Evolutionary conservation across 2,888 invertebrate species (phyloP).

Genomic region (Synanthedon vespiformis): DNA sequence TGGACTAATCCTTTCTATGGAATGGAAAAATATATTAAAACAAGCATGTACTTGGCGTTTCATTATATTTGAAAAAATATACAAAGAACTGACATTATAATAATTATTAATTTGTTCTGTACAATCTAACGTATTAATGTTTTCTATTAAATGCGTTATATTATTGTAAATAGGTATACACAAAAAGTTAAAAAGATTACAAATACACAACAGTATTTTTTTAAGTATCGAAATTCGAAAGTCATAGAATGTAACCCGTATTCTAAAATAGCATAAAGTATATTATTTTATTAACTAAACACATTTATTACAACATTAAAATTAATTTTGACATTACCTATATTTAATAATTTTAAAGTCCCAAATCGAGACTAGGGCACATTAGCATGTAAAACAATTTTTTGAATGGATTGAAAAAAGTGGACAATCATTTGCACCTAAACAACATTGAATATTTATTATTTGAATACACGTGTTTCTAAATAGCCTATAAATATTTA

Average conservation of each 20-base stretch:
- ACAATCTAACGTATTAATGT: slow-evolving; percentile 46
- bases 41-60: slow-evolving; percentile 25
- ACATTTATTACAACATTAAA: slow-evolving; percentile 1
- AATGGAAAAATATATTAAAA: slow-evolving; percentile 5
- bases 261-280: slow-evolving; percentile 10
- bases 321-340: slow-evolving; percentile 7
- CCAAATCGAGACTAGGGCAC: slow-evolving; percentile 5
- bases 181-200: slow-evolving; percentile 7
- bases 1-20: no score
- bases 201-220: slow-evolving; percentile 10
- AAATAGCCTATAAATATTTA: no score
- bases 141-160: slow-evolving; percentile 59
- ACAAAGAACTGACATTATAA: slow-evolving; percentile 55
- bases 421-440: no score
- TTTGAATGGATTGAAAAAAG: no score
- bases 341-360: slow-evolving; percentile 4
- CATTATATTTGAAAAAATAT: slow-evolving; percentile 64
- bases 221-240: slow-evolving; percentile 7
- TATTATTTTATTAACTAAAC: slow-evolving; percentile 1
- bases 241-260: slow-evolving; percentile 27
- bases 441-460: no score
- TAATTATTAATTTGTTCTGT: slow-evolving; percentile 45
- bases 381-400: neutral
- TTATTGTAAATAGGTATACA: slow-evolving; percentile 11
- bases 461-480: no score